A percentile compares a stretch with the other conserved stretches of the same genome.
Conservation (phyloP, 2,797 vertebrate genomes). For the Sebastes nivosus region DNA sequence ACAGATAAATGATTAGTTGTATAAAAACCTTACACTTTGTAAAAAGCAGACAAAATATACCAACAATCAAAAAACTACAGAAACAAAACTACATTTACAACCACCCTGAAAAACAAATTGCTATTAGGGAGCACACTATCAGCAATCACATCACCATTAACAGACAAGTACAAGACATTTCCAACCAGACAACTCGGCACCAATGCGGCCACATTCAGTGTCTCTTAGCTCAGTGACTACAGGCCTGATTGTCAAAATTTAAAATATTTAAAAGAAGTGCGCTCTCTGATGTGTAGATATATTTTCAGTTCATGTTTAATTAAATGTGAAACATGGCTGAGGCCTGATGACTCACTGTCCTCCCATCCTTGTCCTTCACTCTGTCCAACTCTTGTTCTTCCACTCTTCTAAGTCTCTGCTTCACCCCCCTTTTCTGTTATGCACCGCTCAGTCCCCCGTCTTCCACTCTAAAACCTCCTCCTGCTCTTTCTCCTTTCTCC, state of each 20-base stretch:
- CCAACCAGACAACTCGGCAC: neutral
- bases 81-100: neutral
- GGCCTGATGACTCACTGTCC: constrained; percentile 21
- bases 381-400: neutral
- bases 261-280: neutral
- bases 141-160: neutral
- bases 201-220: neutral
- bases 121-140: neutral
- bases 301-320: constrained; percentile 28
- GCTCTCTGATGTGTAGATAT: neutral
- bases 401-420: neutral
- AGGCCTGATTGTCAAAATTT: neutral
- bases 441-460: neutral
- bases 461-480: neutral
- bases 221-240: neutral
- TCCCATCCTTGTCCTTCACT: neutral
- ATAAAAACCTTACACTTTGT: neutral
- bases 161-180: neutral
- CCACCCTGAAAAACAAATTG: neutral
- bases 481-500: neutral
- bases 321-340: constrained; percentile 6
- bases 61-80: neutral
- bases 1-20: neutral
- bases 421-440: neutral
- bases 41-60: neutral